These are phyloP conservation scores for Euphonia xanthogaster DNA, from an alignment of 2,797 vertebrate species.

Conservation along the genomic window DNA sequence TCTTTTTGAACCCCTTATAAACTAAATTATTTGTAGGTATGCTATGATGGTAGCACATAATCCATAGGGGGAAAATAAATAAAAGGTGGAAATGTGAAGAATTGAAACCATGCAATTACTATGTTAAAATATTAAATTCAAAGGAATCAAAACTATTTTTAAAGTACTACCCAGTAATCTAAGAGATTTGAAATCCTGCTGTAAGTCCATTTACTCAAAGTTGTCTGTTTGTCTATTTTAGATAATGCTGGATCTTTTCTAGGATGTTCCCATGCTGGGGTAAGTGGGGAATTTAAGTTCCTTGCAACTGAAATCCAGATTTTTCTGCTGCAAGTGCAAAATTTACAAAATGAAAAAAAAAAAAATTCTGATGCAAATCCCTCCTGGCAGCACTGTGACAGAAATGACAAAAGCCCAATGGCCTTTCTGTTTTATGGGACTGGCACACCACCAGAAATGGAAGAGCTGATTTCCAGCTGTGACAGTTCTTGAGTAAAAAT, in stretches of 20 bases:
- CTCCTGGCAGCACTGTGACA: not conserved
- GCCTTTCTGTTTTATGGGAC: constrained; percentile 5
- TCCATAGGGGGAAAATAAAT: not conserved
- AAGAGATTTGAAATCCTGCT: not conserved
- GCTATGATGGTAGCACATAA: not conserved
- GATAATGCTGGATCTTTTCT: not conserved
- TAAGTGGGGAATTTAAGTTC: not conserved
- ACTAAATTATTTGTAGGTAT: not conserved
- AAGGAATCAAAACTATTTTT: not conserved
- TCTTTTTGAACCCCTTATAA: not conserved
- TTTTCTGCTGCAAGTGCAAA: not conserved
- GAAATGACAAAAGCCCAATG: constrained; percentile 1
- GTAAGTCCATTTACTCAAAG: not conserved
- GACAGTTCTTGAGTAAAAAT: not conserved
- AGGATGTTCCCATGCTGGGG: not conserved
- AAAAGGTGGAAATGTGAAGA: not conserved
- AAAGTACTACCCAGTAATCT: not conserved
- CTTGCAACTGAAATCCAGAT: not conserved
- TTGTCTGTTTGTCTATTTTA: not conserved
- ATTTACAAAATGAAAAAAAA: not conserved
- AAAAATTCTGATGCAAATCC: not conserved
- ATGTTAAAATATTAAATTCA: not conserved
- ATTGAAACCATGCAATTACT: not conserved
- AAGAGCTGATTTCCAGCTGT: constrained; percentile 8
- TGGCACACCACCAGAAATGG: not conserved